phyloP scores from a whole-genome alignment of 2,888 invertebrate genomes.

The Apodemia zela region DNA sequence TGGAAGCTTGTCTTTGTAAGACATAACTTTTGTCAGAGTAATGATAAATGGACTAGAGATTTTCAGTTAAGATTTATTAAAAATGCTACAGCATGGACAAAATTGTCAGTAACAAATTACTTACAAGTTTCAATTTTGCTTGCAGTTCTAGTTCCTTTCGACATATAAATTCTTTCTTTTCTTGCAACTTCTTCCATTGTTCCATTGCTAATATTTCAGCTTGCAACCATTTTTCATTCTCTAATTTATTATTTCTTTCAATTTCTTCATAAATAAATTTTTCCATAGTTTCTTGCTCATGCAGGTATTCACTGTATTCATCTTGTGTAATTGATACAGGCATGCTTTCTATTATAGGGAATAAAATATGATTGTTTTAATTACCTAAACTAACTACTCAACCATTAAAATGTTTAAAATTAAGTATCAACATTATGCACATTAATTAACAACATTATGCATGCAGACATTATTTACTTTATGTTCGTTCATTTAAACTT shows the following conservation, averaged over 20 bases:
- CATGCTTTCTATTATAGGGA: not conserved
- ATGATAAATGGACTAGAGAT: too few relatives aligned
- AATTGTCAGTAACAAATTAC: slow-evolving; percentile 16
- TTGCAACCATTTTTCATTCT: slow-evolving; percentile 84
- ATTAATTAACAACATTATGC: too few relatives aligned
- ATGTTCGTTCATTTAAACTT: too few relatives aligned
- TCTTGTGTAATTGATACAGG: slow-evolving; percentile 36
- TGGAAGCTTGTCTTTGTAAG: too few relatives aligned
- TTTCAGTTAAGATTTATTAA: too few relatives aligned
- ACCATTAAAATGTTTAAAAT: too few relatives aligned
- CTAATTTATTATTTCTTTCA: slow-evolving; percentile 71
- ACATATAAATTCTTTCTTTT: slow-evolving; percentile 74
- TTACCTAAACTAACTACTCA: too few relatives aligned
- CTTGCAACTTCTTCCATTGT: slow-evolving; percentile 82
- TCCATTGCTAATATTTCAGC: slow-evolving; percentile 83
- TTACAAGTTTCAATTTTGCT: slow-evolving; percentile 71
- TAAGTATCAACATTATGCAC: too few relatives aligned
- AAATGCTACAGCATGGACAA: too few relatives aligned
- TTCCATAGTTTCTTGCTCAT: slow-evolving; percentile 76
- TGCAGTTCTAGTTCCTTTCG: slow-evolving; percentile 82
- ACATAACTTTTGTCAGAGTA: too few relatives aligned
- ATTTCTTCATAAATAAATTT: slow-evolving; percentile 76
- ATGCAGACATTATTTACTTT: too few relatives aligned
- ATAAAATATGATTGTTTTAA: too few relatives aligned
- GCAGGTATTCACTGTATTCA: slow-evolving; percentile 72